Evolutionary conservation across 2,797 vertebrate genomes (phyloP).

Genomic region (Cetoscarus ocellatus): DNA sequence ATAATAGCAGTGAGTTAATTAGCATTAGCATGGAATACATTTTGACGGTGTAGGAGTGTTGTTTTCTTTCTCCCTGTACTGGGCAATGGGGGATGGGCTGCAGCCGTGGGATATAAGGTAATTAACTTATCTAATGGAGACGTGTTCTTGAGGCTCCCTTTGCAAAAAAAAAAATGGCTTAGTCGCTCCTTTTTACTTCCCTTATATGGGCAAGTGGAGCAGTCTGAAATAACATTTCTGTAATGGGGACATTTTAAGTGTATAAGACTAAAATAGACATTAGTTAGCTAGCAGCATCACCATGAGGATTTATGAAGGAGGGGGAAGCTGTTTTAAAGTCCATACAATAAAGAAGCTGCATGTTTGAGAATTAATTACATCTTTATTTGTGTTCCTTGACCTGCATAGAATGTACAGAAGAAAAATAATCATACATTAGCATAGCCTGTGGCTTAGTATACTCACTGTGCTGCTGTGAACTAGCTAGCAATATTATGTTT

Average conservation of each 20-base stretch:
- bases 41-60: slow-evolving; percentile 62
- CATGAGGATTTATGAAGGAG: slow-evolving; percentile 16
- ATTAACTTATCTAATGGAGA: slow-evolving; percentile 79
- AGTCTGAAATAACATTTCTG: slow-evolving; percentile 67
- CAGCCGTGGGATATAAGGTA: slow-evolving; percentile 70
- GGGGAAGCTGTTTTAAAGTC: slow-evolving; percentile 26
- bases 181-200: slow-evolving; percentile 49
- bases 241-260: slow-evolving; percentile 63
- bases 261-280: slow-evolving; percentile 65
- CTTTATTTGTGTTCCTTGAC: slow-evolving; percentile 16
- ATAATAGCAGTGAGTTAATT: slow-evolving; percentile 49
- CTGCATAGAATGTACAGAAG: neutral
- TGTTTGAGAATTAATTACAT: slow-evolving; percentile 47
- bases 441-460: neutral
- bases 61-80: slow-evolving; percentile 51
- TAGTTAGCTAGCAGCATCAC: slow-evolving; percentile 52
- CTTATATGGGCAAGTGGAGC: slow-evolving; percentile 64
- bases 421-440: slow-evolving; percentile 16
- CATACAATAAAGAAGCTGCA: slow-evolving; percentile 17
- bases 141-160: slow-evolving; percentile 60
- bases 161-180: slow-evolving; percentile 61
- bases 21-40: slow-evolving; percentile 51
- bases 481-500: too few relatives aligned
- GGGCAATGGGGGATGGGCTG: slow-evolving; percentile 11
- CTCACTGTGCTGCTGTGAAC: too few relatives aligned